Base-by-base conservation (phyloP, 92 coral and sea anemone species). In the Umimayanthus kanabou region DNA sequence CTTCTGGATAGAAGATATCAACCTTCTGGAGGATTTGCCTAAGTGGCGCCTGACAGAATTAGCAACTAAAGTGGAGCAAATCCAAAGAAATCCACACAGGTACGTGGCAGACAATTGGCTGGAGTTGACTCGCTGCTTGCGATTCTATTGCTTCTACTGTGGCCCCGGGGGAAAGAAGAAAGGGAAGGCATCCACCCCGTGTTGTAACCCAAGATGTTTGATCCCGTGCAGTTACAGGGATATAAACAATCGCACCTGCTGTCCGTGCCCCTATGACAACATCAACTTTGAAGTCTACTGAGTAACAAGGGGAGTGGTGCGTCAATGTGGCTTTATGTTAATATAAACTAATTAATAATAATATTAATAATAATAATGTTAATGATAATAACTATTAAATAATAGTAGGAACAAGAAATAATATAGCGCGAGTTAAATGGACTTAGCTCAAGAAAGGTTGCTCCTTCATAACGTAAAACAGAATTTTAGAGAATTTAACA, bases 1-100 rank as follows among this genome's bases (percentile, higher is more conserved):
- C 66, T 85, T 43, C 72, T 85, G 88, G 88, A 85, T 85, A 85
- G 82, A 85, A 11, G 88, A 55, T 20, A 85, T 75, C 43, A 85
- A 85, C 82, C n/a, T 85, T 4, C n/a, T 85, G 72, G 82, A 85
- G 45, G 82, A 85, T 1, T 14, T 85, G 43, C 80, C 81, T 3
- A 13, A 16, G 37, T 43, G 16, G 43, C 88, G 88, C 88, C 81
- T 26, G 49, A 9, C 23, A 11, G 88, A 72, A 28, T 22, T 85
- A 47, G 50, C 73, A 9, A 14, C 25, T 7, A 85, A 72, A 61
- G 88, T 85, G 53, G 70, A 53, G 57, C 29, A 85, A 67, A 85
- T 85, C n/a, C 82, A 75, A 49, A 29, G 11, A 10, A 40, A 76
- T 47, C 88, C 88, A 4, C 29, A 53, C 33, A 16, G 25, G 69